phyloP scores from a whole-genome alignment of 2,113 vertebrate species.

The Orycteropus afer region DNA sequence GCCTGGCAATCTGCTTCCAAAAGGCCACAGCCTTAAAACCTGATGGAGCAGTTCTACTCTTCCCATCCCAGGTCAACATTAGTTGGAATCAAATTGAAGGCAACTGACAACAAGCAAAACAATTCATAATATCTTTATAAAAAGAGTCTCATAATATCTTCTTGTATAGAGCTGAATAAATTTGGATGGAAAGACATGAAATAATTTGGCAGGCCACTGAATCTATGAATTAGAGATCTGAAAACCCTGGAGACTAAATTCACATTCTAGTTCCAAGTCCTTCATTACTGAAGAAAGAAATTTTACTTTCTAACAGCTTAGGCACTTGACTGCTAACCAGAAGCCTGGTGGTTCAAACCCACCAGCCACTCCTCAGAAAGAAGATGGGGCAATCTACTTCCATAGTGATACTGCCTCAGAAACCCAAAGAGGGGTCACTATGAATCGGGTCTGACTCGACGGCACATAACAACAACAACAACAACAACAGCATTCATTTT shows the following conservation, averaged over 20 bases:
- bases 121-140: neutral
- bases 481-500: no score
- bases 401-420: no score
- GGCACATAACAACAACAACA: no score
- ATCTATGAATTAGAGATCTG: neutral
- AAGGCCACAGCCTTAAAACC: neutral
- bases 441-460: no score
- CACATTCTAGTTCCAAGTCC: neutral
- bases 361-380: no score
- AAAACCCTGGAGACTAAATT: neutral
- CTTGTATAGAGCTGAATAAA: neutral
- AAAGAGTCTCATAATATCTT: constrained; percentile 4
- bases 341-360: no score
- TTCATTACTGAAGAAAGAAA: neutral
- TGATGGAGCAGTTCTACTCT: neutral
- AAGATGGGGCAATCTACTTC: no score
- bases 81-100: neutral
- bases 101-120: neutral
- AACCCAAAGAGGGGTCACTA: no score
- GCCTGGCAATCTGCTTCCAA: neutral
- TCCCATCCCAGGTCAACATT: neutral
- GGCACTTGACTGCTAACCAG: no score
- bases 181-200: constrained; percentile 5
- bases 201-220: neutral
- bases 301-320: neutral